phyloP scores from a whole-genome alignment of 1,140 invertebrate species.

The Polypedilum pembai region DNA sequence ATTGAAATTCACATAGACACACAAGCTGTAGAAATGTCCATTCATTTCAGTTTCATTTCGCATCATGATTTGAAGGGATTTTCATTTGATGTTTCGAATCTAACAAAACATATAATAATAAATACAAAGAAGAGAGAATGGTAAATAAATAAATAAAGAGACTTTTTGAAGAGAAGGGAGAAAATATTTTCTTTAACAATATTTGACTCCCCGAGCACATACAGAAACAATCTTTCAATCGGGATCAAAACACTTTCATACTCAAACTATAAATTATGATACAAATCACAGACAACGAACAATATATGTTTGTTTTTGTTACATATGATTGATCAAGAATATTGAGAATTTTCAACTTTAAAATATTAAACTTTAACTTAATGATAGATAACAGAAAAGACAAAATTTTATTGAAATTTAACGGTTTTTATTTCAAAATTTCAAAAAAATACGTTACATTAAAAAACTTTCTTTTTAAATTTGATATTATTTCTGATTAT shows the following conservation, averaged over 20 bases:
- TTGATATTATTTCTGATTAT: too few relatives aligned
- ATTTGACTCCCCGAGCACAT: constrained; percentile 24
- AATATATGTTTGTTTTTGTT: neutral
- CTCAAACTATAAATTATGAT: constrained; percentile 28
- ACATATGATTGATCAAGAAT: too few relatives aligned
- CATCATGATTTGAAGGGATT: neutral
- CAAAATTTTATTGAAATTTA: too few relatives aligned
- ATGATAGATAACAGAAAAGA: too few relatives aligned
- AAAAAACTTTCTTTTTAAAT: too few relatives aligned
- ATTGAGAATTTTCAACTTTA: too few relatives aligned
- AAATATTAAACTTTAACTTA: too few relatives aligned
- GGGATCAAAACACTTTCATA: constrained; percentile 22
- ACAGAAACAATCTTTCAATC: constrained; percentile 18
- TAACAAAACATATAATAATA: neutral
- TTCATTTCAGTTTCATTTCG: neutral
- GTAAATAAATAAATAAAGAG: neutral
- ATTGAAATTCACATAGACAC: constrained; percentile 5
- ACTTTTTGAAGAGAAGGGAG: neutral
- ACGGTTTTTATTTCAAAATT: too few relatives aligned
- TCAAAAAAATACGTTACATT: too few relatives aligned
- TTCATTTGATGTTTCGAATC: neutral
- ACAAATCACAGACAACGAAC: constrained; percentile 26
- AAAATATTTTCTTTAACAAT: neutral
- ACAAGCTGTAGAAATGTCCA: neutral
- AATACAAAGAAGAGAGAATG: neutral